Base-by-base conservation (phyloP, 2,797 vertebrate species). In the Menidia menidia region DNA sequence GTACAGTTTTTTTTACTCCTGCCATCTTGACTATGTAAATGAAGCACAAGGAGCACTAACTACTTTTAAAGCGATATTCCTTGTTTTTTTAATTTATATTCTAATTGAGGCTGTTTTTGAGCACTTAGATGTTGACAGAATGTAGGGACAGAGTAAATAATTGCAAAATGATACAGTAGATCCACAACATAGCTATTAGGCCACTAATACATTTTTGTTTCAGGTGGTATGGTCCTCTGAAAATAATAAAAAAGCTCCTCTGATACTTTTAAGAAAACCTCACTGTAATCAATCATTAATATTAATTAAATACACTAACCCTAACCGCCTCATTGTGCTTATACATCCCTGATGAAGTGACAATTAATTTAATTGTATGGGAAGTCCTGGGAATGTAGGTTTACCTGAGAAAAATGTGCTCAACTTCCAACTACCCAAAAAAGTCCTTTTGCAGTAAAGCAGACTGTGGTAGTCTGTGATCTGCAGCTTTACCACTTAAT, bases 401-500 rank as follows among this genome's bases (percentile, higher is more conserved):
- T 55, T 54, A 65, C 1, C 42, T 35, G 64, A 43, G 19, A 9
- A 52, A 19, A 63, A 55, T 58, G 33, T 47, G 14, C 41, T 48
- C 35, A 60, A 56, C 69, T 64, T 63, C 31, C 39, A 19, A 16
- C 54, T 71, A 69, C 60, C 10, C 3, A 9, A 54, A 79, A 73
- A 64, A 39, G 14, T 60, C 70, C 58, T 35, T 62, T 66, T 76
- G 44, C 48, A 32, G 33, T 14, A 19, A 53, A 44, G 72, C 63
- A 68, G 60, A 71, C 71, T 80, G 64, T 75, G 56, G 60, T 60
- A 0, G 48, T 48, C 51, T 61, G 42, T 53, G 68, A 83, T 85
- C 66, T 72, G 64, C 56, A 60, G 30, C 68, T 75, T 82, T 73
- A 80, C 74, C 58, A 66, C 63, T 48, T 80, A 54, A 81, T 72